Evolutionary conservation across 1,140 invertebrate genomes (phyloP), one percentile per base, ranked within the genome.

Genomic region (Frieseomelitta varia): DNA sequence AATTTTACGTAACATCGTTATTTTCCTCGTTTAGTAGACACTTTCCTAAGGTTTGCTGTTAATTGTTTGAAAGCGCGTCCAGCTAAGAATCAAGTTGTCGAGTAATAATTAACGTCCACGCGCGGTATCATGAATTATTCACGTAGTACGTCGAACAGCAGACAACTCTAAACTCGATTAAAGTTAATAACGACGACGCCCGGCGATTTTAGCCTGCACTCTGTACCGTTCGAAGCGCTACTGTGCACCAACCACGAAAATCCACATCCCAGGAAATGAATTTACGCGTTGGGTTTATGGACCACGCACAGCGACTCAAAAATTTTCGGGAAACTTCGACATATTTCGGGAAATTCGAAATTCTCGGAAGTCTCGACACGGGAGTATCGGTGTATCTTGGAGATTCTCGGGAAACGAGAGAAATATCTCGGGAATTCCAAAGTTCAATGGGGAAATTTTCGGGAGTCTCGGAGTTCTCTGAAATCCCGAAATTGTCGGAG

Each of bases 51-150:
- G 19, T n/a, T 2, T 55, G n/a, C 78, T 67, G 84, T 81, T 87
- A 87, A 87, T 72, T 68, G 81, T 85, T 81, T 81, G 75, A 88
- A 88, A 87, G 82, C 82, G 68, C 39, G 72, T 15, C 80, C 47
- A 72, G 87, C 82, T 85, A 81, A 88, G 78, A 81, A 81, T 71
- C 72, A 58, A 81, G 77, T 88, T 88, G 85, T 85, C 87, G 53
- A 85, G 71, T 76, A 84, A 67, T 88, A 88, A 87, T 85, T 81
- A 88, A 88, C 39, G 75, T 68, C 24, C 30, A 24, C 19, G 61
- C 24, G 53, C 51, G 69, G 75, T 65, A 63, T 61, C 65, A 79
- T 85, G 79, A 88, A 88, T 88, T 81, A 88, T 88, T 79, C 86
- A 81, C 61, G 74, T 75, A 85, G 74, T 75, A 85, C 78, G 74